phyloP scores from a whole-genome alignment of 2,888 invertebrate species.

The Junonia oenone region DNA sequence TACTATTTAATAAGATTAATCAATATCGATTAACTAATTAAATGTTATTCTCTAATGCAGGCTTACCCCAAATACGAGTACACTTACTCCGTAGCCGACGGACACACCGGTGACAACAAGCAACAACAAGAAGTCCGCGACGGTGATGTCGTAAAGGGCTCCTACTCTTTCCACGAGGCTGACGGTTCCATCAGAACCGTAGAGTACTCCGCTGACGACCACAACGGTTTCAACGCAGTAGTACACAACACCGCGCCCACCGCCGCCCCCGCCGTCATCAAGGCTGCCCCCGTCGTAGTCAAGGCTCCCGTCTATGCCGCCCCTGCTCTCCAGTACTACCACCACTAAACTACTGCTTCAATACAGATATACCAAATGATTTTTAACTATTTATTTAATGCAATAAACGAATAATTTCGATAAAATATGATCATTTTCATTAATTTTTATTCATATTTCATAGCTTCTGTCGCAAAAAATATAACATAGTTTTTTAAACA shows the following conservation, averaged over 20 bases:
- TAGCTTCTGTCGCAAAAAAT: no score
- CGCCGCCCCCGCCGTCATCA: constrained; percentile 46
- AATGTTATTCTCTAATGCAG: constrained; percentile 33
- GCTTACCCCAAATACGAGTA: constrained; percentile 61
- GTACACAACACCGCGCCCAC: constrained; percentile 56
- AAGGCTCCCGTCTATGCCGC: constrained; percentile 38
- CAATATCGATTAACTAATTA: no score
- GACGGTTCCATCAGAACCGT: constrained; percentile 70
- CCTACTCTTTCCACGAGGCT: constrained; percentile 69
- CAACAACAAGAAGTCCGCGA: constrained; percentile 69
- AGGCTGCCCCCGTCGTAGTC: constrained; percentile 46
- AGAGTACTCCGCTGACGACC: constrained; percentile 71
- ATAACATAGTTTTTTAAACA: no score
- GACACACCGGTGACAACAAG: constrained; percentile 75
- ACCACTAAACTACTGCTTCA: constrained; percentile 35
- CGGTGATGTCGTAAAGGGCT: constrained; percentile 71
- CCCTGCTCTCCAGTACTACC: constrained; percentile 49
- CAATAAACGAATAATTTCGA: constrained; percentile 37
- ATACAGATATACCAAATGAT: constrained; percentile 20
- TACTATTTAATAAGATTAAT: no score
- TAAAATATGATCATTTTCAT: background rate
- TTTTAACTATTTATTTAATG: constrained; percentile 44
- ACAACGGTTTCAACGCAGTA: constrained; percentile 63
- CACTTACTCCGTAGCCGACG: constrained; percentile 72
- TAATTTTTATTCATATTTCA: background rate